A percentile compares a stretch with the other conserved stretches of the same genome.
phyloP scores from a whole-genome alignment of 2,113 vertebrate species.

The Ahaetulla prasina region DNA sequence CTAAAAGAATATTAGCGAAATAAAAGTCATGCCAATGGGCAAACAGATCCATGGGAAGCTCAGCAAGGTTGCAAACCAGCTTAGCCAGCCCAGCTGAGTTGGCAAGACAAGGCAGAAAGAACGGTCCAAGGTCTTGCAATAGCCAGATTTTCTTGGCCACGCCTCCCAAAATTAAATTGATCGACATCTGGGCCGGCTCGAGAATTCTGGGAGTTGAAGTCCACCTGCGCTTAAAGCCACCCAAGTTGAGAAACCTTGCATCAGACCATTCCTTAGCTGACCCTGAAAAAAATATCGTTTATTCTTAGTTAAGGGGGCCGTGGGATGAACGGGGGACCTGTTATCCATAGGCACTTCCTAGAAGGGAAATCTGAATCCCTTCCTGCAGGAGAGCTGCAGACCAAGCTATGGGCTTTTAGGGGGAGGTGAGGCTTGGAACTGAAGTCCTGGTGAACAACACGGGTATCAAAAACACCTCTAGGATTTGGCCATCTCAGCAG shows the following conservation, averaged over 20 bases:
- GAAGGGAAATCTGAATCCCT: background rate
- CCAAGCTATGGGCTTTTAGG: background rate
- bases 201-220: background rate
- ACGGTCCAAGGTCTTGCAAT: background rate
- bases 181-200: background rate
- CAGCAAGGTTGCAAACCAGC: background rate
- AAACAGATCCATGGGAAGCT: background rate
- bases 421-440: background rate
- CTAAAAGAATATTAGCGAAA: conserved; percentile 3
- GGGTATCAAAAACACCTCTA: background rate
- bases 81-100: background rate
- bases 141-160: fast-evolving
- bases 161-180: background rate
- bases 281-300: background rate
- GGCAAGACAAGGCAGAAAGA: background rate
- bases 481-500: background rate
- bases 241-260: background rate
- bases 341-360: background rate
- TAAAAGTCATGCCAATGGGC: conserved; percentile 10
- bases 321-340: background rate
- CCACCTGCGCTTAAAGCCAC: background rate
- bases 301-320: background rate
- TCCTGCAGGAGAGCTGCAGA: background rate
- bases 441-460: too few relatives aligned
- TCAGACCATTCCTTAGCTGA: background rate